Evolutionary conservation across 1,140 invertebrate genomes (phyloP).

Genomic region (Drosophila equinoxialis): DNA sequence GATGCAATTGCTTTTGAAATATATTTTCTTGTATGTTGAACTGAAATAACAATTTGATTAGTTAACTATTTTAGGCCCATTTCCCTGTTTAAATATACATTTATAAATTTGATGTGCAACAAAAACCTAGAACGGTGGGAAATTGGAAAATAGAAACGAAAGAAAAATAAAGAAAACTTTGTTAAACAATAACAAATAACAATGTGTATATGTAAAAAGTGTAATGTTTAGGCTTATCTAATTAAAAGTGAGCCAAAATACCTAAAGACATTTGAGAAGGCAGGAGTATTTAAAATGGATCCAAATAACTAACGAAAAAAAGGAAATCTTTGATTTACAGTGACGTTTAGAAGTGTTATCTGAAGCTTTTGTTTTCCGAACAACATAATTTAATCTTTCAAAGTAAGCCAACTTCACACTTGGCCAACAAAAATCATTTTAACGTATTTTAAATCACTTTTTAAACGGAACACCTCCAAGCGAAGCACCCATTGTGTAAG

Average conservation of each 20-base stretch:
- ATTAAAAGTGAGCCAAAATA: neutral
- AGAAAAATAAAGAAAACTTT: neutral
- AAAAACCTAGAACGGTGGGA: neutral
- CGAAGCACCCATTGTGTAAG: neutral
- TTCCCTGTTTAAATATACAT: neutral
- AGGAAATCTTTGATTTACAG: too few species aligned
- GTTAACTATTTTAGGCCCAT: neutral
- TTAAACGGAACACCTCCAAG: neutral
- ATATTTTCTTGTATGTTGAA: slow-evolving; percentile 9
- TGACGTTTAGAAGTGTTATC: too few species aligned
- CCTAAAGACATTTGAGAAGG: too few species aligned
- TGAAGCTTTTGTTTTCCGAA: too few species aligned
- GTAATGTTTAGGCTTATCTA: neutral
- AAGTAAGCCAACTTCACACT: neutral
- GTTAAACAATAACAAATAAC: neutral
- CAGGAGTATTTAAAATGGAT: too few species aligned
- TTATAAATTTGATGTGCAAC: neutral
- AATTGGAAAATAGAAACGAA: neutral
- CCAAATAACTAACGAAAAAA: too few species aligned
- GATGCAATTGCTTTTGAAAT: slow-evolving; percentile 40
- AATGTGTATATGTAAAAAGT: neutral
- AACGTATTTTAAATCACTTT: slow-evolving; percentile 23
- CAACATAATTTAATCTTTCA: too few species aligned
- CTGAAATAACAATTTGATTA: slow-evolving; percentile 41
- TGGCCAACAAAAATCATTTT: slow-evolving; percentile 5